phyloP scores from a whole-genome alignment of 1,140 invertebrate species.

The Cotesia typhae region DNA sequence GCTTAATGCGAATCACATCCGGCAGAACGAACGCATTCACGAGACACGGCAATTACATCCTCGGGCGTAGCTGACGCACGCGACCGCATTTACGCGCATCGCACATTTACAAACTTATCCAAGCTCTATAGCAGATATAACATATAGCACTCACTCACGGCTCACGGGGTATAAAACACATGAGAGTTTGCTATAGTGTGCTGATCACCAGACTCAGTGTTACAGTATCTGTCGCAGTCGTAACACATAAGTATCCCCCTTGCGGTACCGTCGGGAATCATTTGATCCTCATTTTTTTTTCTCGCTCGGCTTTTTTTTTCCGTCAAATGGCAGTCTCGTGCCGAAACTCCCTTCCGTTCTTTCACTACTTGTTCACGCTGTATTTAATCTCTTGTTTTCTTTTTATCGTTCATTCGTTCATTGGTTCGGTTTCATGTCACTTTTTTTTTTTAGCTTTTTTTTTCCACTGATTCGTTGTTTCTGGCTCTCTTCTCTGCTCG shows the following conservation, averaged over 20 bases:
- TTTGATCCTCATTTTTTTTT: slow-evolving; percentile 51
- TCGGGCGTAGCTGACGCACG: slow-evolving; percentile 51
- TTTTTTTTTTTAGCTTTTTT: not conserved
- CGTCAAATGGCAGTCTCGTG: slow-evolving; percentile 17
- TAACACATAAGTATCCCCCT: not conserved
- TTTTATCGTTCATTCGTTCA: slow-evolving; percentile 9
- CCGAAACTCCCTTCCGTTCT: slow-evolving; percentile 18
- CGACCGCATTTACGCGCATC: slow-evolving; percentile 35
- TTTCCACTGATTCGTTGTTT: not conserved
- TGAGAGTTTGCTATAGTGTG: too few relatives aligned
- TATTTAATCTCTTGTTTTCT: slow-evolving; percentile 11
- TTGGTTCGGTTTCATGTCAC: not conserved
- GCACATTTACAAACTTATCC: not conserved
- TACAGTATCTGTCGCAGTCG: not conserved
- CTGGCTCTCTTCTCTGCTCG: not conserved
- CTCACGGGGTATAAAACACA: too few relatives aligned
- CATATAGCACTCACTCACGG: not conserved
- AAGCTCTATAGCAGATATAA: not conserved
- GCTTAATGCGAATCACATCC: slow-evolving; percentile 58
- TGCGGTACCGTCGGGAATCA: slow-evolving; percentile 45
- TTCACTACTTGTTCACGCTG: slow-evolving; percentile 2
- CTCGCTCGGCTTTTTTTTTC: slow-evolving; percentile 28
- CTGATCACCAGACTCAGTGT: too few relatives aligned
- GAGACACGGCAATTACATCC: slow-evolving; percentile 57
- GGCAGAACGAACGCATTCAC: slow-evolving; percentile 55